Evolutionary conservation across 2,113 vertebrate genomes (phyloP).

Genomic region (Zeus faber): DNA sequence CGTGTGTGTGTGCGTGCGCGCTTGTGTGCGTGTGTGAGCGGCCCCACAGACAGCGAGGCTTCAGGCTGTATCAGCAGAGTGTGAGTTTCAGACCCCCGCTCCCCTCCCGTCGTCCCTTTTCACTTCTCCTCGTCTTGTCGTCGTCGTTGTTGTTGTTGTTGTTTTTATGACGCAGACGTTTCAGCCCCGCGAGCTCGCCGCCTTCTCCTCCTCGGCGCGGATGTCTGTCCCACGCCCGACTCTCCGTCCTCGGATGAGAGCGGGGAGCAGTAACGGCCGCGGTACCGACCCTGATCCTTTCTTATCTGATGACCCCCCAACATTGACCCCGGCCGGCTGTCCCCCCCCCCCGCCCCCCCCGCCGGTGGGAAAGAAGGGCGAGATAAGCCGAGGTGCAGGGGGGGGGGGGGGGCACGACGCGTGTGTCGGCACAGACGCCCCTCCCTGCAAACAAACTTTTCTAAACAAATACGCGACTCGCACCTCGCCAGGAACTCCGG

Average conservation of each 20-base stretch:
- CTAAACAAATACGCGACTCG: conserved; percentile 46
- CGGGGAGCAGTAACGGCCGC: conserved; percentile 9
- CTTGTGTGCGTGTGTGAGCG: conserved; percentile 5
- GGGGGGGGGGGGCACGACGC: conserved; percentile 4
- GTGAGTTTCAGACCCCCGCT: conserved; percentile 55
- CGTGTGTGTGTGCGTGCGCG: conserved; percentile 14
- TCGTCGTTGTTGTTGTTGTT: conserved; percentile 41
- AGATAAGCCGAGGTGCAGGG: conserved; percentile 25
- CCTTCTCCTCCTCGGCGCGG: neutral
- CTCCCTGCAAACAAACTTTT: conserved; percentile 36
- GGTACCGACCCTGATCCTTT: conserved; percentile 56
- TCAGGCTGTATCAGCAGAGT: conserved; percentile 55
- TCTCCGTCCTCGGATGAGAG: conserved; percentile 13
- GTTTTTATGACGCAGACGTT: conserved; percentile 23
- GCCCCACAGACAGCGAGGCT: conserved; percentile 33
- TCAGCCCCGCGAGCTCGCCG: neutral
- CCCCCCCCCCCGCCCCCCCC: conserved; percentile 24
- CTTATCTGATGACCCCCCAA: conserved; percentile 68
- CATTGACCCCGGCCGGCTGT: conserved; percentile 58
- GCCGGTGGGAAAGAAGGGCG: conserved; percentile 29
- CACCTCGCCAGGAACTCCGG: conserved; percentile 1
- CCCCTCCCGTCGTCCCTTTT: conserved; percentile 24
- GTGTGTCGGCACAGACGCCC: conserved; percentile 31
- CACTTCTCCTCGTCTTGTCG: no score
- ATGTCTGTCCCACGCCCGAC: neutral